phyloP scores from a whole-genome alignment of 2,888 invertebrate genomes.

The Salpingus planirostris region DNA sequence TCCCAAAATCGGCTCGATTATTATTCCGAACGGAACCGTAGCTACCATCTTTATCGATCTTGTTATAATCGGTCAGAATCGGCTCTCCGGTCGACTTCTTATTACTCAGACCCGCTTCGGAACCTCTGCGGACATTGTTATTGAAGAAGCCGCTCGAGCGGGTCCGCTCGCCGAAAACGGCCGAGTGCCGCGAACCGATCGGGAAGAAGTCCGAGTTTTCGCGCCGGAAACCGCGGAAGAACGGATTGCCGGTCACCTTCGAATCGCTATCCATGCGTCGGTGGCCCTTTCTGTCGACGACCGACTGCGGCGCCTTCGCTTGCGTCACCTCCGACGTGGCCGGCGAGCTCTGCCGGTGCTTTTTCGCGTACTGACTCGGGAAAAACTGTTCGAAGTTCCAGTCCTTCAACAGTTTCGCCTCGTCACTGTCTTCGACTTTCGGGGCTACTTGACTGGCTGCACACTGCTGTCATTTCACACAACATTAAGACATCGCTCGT shows the following conservation, averaged over 20 bases:
- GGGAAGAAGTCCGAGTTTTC: conserved; percentile 82
- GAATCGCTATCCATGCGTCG: conserved; percentile 67
- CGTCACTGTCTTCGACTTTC: conserved; percentile 49
- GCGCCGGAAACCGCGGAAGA: conserved; percentile 69
- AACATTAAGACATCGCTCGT: too few relatives aligned
- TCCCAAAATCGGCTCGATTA: conserved; percentile 30
- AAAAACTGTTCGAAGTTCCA: conserved; percentile 85
- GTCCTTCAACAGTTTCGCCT: conserved; percentile 72
- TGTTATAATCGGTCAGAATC: conserved; percentile 60
- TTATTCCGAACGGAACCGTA: conserved; percentile 21
- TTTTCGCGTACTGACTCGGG: conserved; percentile 37
- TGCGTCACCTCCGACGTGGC: conserved; percentile 3
- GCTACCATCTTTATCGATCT: conserved; percentile 45
- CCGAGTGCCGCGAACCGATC: conserved; percentile 67
- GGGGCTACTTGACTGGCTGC: conserved; percentile 38
- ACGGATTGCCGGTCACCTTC: conserved; percentile 58
- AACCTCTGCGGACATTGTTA: conserved; percentile 54
- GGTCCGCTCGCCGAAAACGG: conserved; percentile 48
- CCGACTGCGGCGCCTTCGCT: conserved; percentile 1
- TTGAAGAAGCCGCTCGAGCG: conserved; percentile 64
- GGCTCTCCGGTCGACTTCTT: conserved; percentile 57
- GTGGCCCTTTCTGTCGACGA: conserved; percentile 42
- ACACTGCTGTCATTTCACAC: conserved; percentile 38
- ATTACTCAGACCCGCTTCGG: conserved; percentile 44
- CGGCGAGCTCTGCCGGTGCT: conserved; percentile 16